A percentile compares a stretch with the other conserved stretches of the same genome.
phyloP scores from a whole-genome alignment of 1,140 invertebrate genomes.

The Drosophila athabasca region DNA sequence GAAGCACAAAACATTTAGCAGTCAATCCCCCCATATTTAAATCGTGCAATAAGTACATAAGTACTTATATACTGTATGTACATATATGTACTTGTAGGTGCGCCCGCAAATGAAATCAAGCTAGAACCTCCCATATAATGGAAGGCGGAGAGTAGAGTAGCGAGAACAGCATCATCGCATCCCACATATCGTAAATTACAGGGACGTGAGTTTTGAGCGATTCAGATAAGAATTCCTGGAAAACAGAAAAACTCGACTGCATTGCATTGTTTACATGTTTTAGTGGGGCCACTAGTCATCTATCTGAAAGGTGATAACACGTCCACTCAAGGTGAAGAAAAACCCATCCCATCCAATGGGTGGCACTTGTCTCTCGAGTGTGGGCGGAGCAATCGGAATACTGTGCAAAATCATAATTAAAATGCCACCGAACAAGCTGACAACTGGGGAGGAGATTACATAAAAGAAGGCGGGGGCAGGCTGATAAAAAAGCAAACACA shows the following conservation, averaged over 20 bases:
- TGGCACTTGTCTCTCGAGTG: conserved; percentile 4
- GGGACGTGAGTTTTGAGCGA: conserved; percentile 20
- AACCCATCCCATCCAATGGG: background rate
- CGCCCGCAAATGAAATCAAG: conserved; percentile 3
- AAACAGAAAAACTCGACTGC: conserved; percentile 13
- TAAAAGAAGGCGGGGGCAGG: background rate
- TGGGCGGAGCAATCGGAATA: conserved; percentile 8
- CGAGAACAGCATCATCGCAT: conserved; percentile 56
- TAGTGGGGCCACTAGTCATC: conserved; percentile 10
- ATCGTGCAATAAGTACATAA: background rate
- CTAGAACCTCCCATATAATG: conserved; percentile 9
- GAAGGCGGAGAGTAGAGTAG: background rate
- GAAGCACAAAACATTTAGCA: too few species aligned
- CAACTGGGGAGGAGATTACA: background rate
- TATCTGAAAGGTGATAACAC: conserved; percentile 29
- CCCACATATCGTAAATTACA: conserved; percentile 40
- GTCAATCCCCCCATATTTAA: too few species aligned
- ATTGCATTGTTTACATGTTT: conserved; percentile 29
- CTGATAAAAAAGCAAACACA: background rate
- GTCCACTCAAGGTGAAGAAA: conserved; percentile 34
- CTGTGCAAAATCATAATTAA: conserved; percentile 33
- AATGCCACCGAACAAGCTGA: conserved; percentile 1
- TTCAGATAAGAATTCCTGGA: conserved; percentile 47
- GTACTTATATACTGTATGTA: conserved; percentile 12
- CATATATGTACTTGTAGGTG: conserved; percentile 28